A percentile compares a stretch with the other conserved stretches of the same genome.
Evolutionary conservation across 2,113 vertebrate genomes (phyloP).

Genomic region (Pseudopipra pipra): DNA sequence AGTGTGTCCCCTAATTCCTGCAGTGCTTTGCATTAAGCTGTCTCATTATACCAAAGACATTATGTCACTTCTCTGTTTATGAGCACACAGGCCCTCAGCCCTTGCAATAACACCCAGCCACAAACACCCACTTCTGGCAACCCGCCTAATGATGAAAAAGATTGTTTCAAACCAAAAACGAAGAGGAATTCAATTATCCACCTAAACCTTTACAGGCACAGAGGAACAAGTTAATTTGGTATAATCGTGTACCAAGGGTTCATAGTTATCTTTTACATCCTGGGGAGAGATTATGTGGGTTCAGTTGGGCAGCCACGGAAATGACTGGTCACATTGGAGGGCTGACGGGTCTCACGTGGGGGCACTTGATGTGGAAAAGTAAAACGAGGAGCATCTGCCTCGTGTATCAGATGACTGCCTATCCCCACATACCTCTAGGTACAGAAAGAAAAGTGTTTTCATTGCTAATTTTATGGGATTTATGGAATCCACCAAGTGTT

Average conservation of each 20-base stretch:
- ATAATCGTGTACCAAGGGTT: not conserved
- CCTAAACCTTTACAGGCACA: slow-evolving; percentile 1
- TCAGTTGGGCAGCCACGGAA: not conserved
- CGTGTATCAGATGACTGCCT: not conserved
- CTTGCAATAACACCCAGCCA: slow-evolving; percentile 35
- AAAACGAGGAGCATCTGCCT: not conserved
- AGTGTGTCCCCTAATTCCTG: slow-evolving; percentile 39
- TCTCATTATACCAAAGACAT: slow-evolving; percentile 59
- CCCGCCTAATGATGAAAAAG: slow-evolving; percentile 45
- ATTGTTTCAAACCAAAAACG: not conserved
- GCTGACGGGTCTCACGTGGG: not conserved
- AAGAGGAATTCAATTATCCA: slow-evolving; percentile 41
- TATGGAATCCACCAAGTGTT: not conserved
- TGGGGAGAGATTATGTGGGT: not conserved
- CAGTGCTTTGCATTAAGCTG: slow-evolving; percentile 45
- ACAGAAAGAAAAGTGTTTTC: not conserved
- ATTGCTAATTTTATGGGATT: not conserved
- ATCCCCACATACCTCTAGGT: not conserved
- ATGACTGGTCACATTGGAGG: not conserved
- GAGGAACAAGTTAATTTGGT: slow-evolving; percentile 11
- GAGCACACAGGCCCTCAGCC: slow-evolving; percentile 22
- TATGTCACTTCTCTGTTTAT: slow-evolving; percentile 58
- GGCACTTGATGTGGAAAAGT: not conserved
- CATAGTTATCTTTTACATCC: slow-evolving; percentile 34
- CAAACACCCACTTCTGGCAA: slow-evolving; percentile 52